Evolutionary conservation across 2,797 vertebrate genomes (phyloP).

Genomic region (Cephalopachus bancanus): DNA sequence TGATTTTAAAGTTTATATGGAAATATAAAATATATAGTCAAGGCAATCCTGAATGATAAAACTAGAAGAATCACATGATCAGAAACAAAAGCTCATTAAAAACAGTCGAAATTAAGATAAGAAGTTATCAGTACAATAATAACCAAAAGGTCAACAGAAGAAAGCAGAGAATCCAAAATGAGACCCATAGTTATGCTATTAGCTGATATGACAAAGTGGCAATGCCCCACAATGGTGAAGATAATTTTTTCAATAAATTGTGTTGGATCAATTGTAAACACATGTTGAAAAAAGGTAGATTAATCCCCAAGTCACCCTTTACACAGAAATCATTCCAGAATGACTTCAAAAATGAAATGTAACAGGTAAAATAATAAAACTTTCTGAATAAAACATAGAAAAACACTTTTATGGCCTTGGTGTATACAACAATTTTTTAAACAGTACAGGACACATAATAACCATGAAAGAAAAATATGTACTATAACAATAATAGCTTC

Average conservation of each 20-base stretch:
- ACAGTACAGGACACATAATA: background rate
- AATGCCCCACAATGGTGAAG: background rate
- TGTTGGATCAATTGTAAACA: background rate
- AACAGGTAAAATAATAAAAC: background rate
- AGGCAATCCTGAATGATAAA: background rate
- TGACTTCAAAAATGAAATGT: background rate
- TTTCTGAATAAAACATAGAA: background rate
- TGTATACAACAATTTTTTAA: background rate
- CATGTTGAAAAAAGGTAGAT: background rate
- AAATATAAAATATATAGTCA: background rate
- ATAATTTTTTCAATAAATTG: constrained; percentile 20
- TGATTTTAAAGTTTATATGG: background rate
- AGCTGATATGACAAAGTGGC: background rate
- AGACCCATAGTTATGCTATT: background rate
- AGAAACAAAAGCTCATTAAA: background rate
- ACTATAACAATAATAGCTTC: background rate
- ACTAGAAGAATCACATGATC: background rate
- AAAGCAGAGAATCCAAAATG: background rate
- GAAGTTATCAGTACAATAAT: background rate
- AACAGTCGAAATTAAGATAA: background rate
- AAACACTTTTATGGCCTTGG: background rate
- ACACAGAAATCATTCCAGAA: background rate
- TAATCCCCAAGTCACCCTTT: background rate
- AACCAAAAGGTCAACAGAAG: background rate
- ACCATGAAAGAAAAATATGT: background rate